Evolutionary conservation across 2,797 vertebrate species (phyloP).

Genomic region (Helarctos malayanus): DNA sequence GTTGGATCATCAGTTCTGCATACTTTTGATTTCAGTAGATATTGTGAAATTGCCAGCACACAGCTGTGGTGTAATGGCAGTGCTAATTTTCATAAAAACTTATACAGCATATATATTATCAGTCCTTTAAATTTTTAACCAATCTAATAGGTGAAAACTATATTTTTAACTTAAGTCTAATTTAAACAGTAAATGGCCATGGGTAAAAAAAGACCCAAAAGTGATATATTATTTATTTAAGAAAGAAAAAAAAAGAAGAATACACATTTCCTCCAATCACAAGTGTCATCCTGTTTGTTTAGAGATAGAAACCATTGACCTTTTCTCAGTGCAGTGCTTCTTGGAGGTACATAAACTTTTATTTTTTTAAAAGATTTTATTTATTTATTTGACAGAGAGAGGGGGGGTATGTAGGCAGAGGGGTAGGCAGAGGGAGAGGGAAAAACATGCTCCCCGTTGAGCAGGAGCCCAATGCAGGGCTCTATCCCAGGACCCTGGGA

Average conservation of each 20-base stretch:
- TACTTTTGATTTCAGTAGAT: background rate
- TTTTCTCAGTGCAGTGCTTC: background rate
- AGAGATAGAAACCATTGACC: background rate
- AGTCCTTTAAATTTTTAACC: background rate
- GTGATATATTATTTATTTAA: background rate
- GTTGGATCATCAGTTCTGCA: background rate
- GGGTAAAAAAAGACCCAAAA: background rate
- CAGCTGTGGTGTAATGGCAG: background rate
- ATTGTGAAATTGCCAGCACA: background rate
- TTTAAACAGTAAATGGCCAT: background rate
- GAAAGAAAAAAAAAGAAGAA: background rate
- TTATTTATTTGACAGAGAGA: background rate
- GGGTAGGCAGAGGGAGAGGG: background rate
- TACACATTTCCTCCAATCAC: background rate
- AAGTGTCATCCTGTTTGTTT: background rate
- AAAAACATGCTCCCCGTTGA: background rate
- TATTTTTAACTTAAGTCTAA: background rate
- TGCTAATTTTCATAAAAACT: conserved; percentile 39
- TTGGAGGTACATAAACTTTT: background rate
- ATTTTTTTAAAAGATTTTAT: background rate
- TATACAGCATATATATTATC: rapidly evolving
- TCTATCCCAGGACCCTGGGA: background rate
- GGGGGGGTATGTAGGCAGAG: background rate
- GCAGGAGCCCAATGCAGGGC: background rate
- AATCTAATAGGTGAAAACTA: conserved; percentile 70